Percentiles rank a stretch among this genome's conserved stretches.
These are phyloP conservation scores for Zapornia atra DNA, from an alignment of 2,113 vertebrate species.

Conservation along the genomic window DNA sequence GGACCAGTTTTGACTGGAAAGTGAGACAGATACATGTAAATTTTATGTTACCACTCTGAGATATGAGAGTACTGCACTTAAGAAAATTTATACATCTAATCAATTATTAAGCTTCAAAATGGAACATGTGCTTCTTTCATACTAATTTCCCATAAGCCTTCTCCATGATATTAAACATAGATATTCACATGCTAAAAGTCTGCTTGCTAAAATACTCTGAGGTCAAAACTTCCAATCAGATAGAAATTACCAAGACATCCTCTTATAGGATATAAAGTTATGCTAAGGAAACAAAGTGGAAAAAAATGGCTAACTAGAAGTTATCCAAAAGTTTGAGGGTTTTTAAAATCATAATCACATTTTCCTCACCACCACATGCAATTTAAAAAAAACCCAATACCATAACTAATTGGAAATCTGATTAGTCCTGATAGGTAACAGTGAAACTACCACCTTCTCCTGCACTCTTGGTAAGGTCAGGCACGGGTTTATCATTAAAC, in stretches of 20 bases:
- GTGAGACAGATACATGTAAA: conserved; percentile 52
- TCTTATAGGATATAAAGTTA: background rate
- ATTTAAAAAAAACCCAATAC: background rate
- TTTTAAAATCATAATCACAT: background rate
- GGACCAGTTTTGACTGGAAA: conserved; percentile 48
- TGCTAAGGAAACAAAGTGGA: background rate
- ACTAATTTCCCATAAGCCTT: conserved; percentile 50
- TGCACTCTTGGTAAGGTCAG: background rate
- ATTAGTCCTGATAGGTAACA: background rate
- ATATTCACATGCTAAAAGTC: background rate
- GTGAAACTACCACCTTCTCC: background rate
- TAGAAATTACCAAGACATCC: background rate
- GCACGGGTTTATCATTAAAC: background rate
- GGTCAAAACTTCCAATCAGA: background rate
- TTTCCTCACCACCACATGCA: background rate
- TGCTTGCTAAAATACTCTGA: background rate
- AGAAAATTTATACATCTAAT: conserved; percentile 71
- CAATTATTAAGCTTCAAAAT: conserved; percentile 70
- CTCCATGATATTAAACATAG: background rate
- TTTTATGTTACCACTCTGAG: conserved; percentile 45
- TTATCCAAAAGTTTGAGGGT: background rate
- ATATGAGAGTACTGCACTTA: conserved; percentile 44
- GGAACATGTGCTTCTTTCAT: conserved; percentile 48
- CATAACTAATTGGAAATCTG: background rate
- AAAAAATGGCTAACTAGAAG: background rate